A percentile compares a stretch with the other conserved stretches of the same genome.
Evolutionary conservation across 1,140 invertebrate genomes (phyloP).

Genomic region (Zaprionus camerounensis): DNA sequence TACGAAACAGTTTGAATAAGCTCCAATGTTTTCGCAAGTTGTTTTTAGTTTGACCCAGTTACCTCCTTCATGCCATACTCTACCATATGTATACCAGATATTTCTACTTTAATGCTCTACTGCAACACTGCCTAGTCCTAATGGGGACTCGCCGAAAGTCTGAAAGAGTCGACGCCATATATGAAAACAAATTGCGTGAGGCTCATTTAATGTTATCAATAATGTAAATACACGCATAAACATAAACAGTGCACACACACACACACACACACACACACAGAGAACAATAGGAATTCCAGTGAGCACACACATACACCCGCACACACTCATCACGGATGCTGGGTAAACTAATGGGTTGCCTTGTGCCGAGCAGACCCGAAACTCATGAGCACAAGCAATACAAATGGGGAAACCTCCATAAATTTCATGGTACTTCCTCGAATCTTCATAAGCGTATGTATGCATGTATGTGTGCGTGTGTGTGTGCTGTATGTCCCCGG

Average conservation of each 20-base stretch:
- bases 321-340: constrained; percentile 5
- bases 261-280: not conserved
- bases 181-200: constrained; percentile 59
- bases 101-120: not conserved
- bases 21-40: not conserved
- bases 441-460: constrained; percentile 37
- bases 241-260: constrained; percentile 19
- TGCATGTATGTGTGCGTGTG: not conserved
- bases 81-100: too few relatives aligned
- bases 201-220: constrained; percentile 63
- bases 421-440: constrained; percentile 25
- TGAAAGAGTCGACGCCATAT: constrained; percentile 17
- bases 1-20: not conserved
- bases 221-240: constrained; percentile 57
- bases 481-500: constrained; percentile 7
- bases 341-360: constrained; percentile 49
- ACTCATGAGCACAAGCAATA: constrained; percentile 18
- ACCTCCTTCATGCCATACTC: too few relatives aligned
- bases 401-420: constrained; percentile 8
- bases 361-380: constrained; percentile 18
- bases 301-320: constrained; percentile 14
- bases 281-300: constrained; percentile 14
- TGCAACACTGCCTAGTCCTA: not conserved
- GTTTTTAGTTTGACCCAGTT: constrained; percentile 6
- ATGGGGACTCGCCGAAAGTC: not conserved